A percentile compares a stretch with the other conserved stretches of the same genome.
These are phyloP conservation scores for Aepyceros melampus DNA, from an alignment of 2,113 vertebrate species.

Conservation along the genomic window DNA sequence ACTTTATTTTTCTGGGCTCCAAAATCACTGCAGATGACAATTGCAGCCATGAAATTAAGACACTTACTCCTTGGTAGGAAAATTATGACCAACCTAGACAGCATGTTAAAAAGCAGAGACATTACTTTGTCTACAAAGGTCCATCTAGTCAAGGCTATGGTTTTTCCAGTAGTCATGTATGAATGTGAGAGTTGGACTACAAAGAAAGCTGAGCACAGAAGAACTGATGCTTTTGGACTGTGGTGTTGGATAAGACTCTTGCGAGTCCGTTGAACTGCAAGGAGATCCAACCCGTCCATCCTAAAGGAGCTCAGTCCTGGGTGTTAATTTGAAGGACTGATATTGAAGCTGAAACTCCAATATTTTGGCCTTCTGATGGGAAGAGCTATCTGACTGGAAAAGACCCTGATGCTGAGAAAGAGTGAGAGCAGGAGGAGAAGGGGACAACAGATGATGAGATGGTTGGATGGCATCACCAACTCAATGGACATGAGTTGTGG, in stretches of 20 bases:
- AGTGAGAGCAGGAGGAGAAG: neutral
- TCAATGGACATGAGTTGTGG: neutral
- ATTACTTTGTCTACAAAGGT: neutral
- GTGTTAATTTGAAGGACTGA: neutral
- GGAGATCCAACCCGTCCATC: neutral
- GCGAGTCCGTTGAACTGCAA: neutral
- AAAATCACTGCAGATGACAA: neutral
- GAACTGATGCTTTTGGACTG: neutral
- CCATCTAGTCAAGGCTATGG: neutral
- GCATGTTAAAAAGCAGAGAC: neutral
- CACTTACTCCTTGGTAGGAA: fast-evolving
- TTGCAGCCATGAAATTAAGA: neutral
- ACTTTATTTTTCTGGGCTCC: neutral
- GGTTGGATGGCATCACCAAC: neutral
- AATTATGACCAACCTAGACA: neutral
- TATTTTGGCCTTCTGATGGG: neutral
- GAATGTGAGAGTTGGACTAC: neutral
- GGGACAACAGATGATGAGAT: fast-evolving
- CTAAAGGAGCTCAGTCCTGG: neutral
- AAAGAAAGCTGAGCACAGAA: neutral
- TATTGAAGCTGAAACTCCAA: neutral
- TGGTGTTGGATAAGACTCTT: neutral
- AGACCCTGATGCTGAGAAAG: neutral
- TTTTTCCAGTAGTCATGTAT: neutral
- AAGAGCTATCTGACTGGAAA: neutral